Base-by-base conservation (phyloP, 2,113 vertebrate genomes). In the Corythoichthys intestinalis region DNA sequence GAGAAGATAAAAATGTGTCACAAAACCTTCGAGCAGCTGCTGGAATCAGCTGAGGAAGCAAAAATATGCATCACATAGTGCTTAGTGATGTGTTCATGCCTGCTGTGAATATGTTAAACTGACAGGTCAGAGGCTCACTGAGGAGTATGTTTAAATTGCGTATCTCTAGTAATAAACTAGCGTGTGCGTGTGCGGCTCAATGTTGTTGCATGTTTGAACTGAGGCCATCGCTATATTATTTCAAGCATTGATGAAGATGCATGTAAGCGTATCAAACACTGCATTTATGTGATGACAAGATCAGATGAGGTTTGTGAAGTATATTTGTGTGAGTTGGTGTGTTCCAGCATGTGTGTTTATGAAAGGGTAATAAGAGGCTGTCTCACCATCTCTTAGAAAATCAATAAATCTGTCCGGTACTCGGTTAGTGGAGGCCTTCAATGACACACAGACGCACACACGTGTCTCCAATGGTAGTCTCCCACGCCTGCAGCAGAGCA, bases 401-500 rank as follows among this genome's bases (percentile, higher is more conserved):
- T 87, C 81, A 83, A 86, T 85, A 84, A 73, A 62, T 67, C 66
- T 65, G 67, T 80, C 78, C 82, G 76, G 56, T 48, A 61, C 72
- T 78, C 72, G 69, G 77, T 69, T 71, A 66, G 70, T 70, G 73
- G 53, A 78, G 70, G 50, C 76, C 57, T 74, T 72, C 62, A 62
- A 71, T 67, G 59, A 60, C 66, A 76, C 54, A 70, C 71, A 70
- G 67, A 61, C 71, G 62, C 11, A 20, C 62, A 65, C 13, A 38
- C 34, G 6, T 37, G 6, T 35, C 47, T 50, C 49, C 47, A 66
- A 0, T 66, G 47, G 67, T 70, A 67, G 58, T 79, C 73, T 77
- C 81, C 76, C 76, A 83, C 70, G 73, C 78, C 72, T 80, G 71
- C 83, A 83, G 82, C 79, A 78, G 50, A 85, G 76, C 70, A 75